Evolutionary conservation across 2,113 vertebrate species (phyloP), one percentile per base, ranked within the genome.

Genomic region (Anas platyrhynchos): DNA sequence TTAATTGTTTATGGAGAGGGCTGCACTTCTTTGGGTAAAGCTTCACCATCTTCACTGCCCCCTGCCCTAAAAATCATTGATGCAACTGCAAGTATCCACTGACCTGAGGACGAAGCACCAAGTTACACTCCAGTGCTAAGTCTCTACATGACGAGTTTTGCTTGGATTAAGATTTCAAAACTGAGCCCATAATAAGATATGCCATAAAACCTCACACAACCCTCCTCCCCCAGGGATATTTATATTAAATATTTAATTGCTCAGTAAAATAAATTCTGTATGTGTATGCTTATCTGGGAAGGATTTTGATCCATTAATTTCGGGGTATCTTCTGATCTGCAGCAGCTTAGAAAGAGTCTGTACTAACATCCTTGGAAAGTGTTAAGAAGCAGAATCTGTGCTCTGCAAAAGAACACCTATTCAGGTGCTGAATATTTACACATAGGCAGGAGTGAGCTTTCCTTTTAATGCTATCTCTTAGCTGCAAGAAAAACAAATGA

Each of bases 131-230:
- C 29, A 50, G 72, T 1, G 7, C 72, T 91, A 88, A 80, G 54
- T 58, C 81, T 91, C 61, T 62, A 75, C 59, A 75, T 1, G 2
- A 54, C 7, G 77, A 93, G 93, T 95, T 97, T 93, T 96, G 66
- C 91, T 96, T 96, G 96, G 89, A 96, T 94, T 88, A 91, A 96
- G 89, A 91, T 91, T 96, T 95, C 93, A 36, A 94, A 92, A 95
- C 76, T 83, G 83, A 97, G 92, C 76, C 79, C 88, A 95, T 97
- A 95, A 93, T 79, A 91, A 97, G 94, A 91, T 94, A 87, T 93
- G 88, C 62, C 71, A 55, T 77, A 87, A 96, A 97, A 89, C 92
- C 93, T 93, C 96, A 96, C 88, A 90, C 76, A 95, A 72, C 85
- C 79, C 90, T 95, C 63, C 90, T 93, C 85, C 87, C 94, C 67